Conservation (phyloP, 2,888 invertebrate genomes). For the Lithophane socia region DNA sequence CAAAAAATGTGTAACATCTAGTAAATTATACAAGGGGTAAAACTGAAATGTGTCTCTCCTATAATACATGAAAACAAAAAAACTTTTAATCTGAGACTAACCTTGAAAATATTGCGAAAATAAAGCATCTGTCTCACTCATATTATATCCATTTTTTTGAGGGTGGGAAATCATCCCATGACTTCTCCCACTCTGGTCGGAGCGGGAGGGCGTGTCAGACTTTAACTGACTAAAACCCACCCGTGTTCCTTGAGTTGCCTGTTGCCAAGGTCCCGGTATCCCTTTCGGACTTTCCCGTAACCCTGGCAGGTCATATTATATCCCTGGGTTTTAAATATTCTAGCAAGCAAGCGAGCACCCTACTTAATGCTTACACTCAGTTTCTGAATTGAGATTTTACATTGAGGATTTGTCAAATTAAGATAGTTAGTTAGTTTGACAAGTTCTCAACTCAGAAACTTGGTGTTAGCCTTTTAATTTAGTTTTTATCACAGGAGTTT, state of each 20-base stretch:
- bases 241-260: too few relatives aligned
- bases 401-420: not conserved
- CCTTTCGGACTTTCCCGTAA: too few relatives aligned
- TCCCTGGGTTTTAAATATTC: too few relatives aligned
- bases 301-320: too few relatives aligned
- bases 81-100: constrained; percentile 21
- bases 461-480: not conserved
- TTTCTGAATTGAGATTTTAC: not conserved
- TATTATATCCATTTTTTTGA: too few relatives aligned
- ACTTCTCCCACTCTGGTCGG: too few relatives aligned
- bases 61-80: constrained; percentile 33
- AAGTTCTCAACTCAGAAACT: too few relatives aligned
- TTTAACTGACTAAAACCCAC: too few relatives aligned
- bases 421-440: too few relatives aligned
- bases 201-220: too few relatives aligned
- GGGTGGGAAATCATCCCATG: too few relatives aligned
- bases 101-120: constrained; percentile 21
- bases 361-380: not conserved
- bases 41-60: not conserved
- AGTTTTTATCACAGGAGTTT: not conserved
- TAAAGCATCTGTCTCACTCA: not conserved
- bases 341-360: not conserved
- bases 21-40: constrained; percentile 2
- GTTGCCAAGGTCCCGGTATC: too few relatives aligned
- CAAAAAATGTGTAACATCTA: not conserved